These are phyloP conservation scores for Cuculus canorus DNA, from an alignment of 2,797 vertebrate species.

Conservation along the genomic window DNA sequence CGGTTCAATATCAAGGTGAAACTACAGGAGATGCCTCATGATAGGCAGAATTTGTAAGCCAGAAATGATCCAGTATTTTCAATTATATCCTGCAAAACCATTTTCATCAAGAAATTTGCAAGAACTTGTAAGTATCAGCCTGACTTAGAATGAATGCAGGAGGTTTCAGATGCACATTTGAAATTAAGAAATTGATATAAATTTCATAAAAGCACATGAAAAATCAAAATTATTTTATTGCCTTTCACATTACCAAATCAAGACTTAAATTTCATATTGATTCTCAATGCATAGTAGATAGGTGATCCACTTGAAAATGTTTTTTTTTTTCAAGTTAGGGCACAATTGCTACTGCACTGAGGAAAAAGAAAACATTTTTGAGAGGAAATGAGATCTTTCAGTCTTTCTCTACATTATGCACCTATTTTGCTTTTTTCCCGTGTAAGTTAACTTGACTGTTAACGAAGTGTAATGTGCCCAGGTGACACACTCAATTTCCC, in stretches of 20 bases:
- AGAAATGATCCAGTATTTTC: background rate
- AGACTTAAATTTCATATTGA: background rate
- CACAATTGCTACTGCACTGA: background rate
- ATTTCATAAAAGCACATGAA: background rate
- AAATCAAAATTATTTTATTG: background rate
- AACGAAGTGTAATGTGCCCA: background rate
- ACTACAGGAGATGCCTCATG: background rate
- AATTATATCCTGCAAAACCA: background rate
- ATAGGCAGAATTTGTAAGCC: background rate
- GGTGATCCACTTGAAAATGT: background rate
- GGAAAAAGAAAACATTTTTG: background rate
- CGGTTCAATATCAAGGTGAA: background rate
- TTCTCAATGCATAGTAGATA: background rate
- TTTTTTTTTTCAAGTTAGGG: background rate
- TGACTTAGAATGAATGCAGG: background rate
- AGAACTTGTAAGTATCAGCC: background rate
- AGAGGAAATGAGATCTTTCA: background rate
- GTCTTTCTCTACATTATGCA: background rate
- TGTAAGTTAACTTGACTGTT: background rate
- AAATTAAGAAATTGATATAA: background rate
- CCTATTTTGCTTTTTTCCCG: background rate
- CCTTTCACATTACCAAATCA: background rate
- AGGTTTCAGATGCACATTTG: background rate
- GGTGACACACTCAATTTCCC: background rate
- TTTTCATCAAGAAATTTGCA: background rate